Conservation (phyloP, 2,113 vertebrate species). For the Myiopsitta monachus region DNA sequence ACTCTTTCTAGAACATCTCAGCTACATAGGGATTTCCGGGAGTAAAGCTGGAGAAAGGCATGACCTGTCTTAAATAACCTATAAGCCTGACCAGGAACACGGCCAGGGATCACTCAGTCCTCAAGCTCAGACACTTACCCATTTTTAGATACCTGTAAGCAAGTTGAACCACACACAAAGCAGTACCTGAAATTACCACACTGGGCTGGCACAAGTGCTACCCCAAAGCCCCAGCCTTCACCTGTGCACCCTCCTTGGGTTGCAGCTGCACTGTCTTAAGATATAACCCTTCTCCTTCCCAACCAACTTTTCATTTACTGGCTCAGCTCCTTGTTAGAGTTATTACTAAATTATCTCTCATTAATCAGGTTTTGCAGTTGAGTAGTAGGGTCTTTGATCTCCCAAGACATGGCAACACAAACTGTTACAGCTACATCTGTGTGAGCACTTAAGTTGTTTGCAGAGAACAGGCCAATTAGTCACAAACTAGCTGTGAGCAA, state of each 20-base stretch:
- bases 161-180: neutral
- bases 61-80: neutral
- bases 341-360: neutral
- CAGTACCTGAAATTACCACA: neutral
- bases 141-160: neutral
- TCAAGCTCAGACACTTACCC: neutral
- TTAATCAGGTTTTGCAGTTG: neutral
- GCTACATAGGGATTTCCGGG: neutral
- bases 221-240: neutral
- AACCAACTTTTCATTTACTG: neutral
- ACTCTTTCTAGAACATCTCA: neutral
- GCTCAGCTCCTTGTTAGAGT: neutral
- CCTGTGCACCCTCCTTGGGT: neutral
- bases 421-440: rapidly evolving
- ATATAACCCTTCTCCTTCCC: neutral
- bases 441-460: neutral
- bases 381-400: neutral
- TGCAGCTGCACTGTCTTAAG: neutral
- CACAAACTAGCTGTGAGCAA: neutral
- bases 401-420: neutral
- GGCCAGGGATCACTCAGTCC: neutral
- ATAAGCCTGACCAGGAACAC: neutral
- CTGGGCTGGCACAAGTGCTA: too few species aligned
- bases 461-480: neutral
- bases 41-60: neutral